Base-by-base conservation (phyloP, 2,888 invertebrate species). In the Hartigia nigra region DNA sequence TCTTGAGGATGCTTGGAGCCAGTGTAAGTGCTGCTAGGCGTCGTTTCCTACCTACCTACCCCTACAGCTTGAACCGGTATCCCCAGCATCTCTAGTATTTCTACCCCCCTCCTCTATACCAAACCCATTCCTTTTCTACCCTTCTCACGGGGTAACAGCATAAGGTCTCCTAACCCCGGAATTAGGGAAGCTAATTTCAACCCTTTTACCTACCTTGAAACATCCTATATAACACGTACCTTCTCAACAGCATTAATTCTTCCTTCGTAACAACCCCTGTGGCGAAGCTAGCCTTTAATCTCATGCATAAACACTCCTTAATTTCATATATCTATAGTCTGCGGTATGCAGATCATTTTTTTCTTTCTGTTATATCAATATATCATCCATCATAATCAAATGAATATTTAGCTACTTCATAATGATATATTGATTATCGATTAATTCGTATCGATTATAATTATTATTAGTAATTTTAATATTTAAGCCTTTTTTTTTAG, bases 101-200 rank as follows among this genome's bases (percentile, higher is more conserved):
- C 55, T 14, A 9, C 23, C 55, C 23, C 55, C 9, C 4, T 0
- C 37, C 14, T 12, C 39, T 37, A 14, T 14, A 14, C 5, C 14
- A 9, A 9, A 55, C 55, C 55, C 14, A 9, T 23, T 14, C 55
- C 55, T 31, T 12, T 31, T 35, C 11, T 23, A 23, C 55, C 55
- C 55, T 5, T 77, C 70, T 37, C 69, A 34, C 75, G 74, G 72
- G 39, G 31, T 55, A 32, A 32, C 72, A 39, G 36, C 12, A 75
- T 14, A 78, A 74, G 77, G 77, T 79, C 78, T 79, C 76, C 70
- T 74, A 80, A 78, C 76, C 78, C 77, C 80, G 80, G 77, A 83
- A 82, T 83, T 83, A 82, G 81, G 77, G 79, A 80, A 82, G 81
- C 82, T 81, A 82, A 83, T 82, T 82, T 82, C 81, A 81, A 79